Base-by-base conservation (phyloP, 2,113 vertebrate species). In the Boleophthalmus pectinirostris region DNA sequence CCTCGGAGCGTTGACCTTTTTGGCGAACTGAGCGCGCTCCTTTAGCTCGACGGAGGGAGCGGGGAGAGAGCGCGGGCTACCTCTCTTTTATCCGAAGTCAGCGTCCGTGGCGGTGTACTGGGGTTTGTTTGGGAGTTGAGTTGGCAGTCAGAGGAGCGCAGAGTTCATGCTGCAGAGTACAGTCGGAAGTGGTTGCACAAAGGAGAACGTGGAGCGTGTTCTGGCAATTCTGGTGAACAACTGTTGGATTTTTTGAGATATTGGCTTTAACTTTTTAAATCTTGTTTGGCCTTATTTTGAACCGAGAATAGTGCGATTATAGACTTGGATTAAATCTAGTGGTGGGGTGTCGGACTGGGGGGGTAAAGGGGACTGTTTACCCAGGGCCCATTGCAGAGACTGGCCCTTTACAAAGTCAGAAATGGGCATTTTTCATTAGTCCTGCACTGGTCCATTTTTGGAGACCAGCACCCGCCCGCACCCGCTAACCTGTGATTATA, bases 1-100 rank as follows among this genome's bases (percentile, higher is more conserved):
- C 89, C 91, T 92, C 78, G 79, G 84, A 93, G 90, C 89, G 8
- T 73, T 85, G 87, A 91, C 86, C 91, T 88, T 88, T 77, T 82
- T 68, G 82, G 74, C 92, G 84, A 91, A 88, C 80, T 83, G 77
- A 86, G 77, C 69, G 5, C 53, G 14, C 20, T 10, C 6, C 2
- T n/a, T 3, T 5, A 65, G 49, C 73, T 78, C 72, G 61, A 60
- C 70, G 67, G 82, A 46, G 21, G 23, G 53, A 64, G 73, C 60
- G 73, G 15, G 18, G 68, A 33, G 45, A 13, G 70, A 67, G 54
- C 72, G 79, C 63, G 29, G 46, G 63, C 56, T 35, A 12, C 38
- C 18, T 60, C 33, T 68, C 68, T 78, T 78, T 82, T 51, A 76
- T 70, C 57, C 23, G 1, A 25, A 38, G 68, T 25, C 47, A 66